A percentile compares a stretch with the other conserved stretches of the same genome.
Evolutionary conservation across 1,140 invertebrate species (phyloP).

Genomic region (Diploscapter pachys): DNA sequence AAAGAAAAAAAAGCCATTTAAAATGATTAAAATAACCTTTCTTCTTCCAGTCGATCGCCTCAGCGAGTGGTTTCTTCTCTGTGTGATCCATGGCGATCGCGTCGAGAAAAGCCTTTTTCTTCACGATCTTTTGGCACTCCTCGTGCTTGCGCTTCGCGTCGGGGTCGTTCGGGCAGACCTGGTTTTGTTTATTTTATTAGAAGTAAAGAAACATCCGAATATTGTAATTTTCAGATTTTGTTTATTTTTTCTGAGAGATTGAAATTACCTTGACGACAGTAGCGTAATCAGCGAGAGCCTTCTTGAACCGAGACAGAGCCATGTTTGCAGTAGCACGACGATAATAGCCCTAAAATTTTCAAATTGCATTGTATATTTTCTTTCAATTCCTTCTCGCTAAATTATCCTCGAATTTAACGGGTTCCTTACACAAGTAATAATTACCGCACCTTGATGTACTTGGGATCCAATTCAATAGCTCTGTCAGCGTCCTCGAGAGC

Average conservation of each 20-base stretch:
- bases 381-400: background rate
- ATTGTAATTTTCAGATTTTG: background rate
- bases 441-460: constrained; percentile 73
- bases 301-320: constrained; percentile 94
- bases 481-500: constrained; percentile 84
- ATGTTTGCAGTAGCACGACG: constrained; percentile 86
- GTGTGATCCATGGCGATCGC: constrained; percentile 87
- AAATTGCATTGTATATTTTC: background rate
- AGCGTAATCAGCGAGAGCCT: constrained; percentile 93
- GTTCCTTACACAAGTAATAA: background rate
- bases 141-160: constrained; percentile 87
- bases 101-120: constrained; percentile 84
- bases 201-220: background rate
- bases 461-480: constrained; percentile 81
- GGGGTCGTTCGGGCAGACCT: constrained; percentile 83
- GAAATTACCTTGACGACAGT: constrained; percentile 60
- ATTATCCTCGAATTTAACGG: background rate
- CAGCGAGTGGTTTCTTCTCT: constrained; percentile 77
- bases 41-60: constrained; percentile 79
- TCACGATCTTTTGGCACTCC: constrained; percentile 94
- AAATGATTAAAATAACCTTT: constrained; percentile 69
- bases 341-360: constrained; percentile 68
- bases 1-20: constrained; percentile 1
- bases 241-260: background rate
- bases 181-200: background rate